Evolutionary conservation across 2,797 vertebrate species (phyloP).

Genomic region (Sebastes jordani): DNA sequence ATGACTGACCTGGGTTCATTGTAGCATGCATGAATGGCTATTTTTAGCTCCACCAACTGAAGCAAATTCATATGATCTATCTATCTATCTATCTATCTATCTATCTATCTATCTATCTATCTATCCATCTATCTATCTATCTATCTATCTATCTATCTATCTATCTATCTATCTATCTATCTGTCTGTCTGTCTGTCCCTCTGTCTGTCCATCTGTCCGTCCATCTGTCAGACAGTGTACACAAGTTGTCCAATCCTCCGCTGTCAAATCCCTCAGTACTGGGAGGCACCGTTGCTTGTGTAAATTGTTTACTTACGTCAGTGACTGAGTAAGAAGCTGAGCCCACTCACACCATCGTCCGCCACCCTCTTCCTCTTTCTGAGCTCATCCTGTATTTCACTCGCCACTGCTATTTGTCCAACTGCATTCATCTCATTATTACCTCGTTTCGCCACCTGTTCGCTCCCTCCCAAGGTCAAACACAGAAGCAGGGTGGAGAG

Average conservation of each 20-base stretch:
- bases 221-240: conserved; percentile 23
- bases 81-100: background rate
- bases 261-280: conserved; percentile 58
- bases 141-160: background rate
- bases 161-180: no score
- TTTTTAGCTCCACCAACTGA: conserved; percentile 49
- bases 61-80: conserved; percentile 10
- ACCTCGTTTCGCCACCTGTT: conserved; percentile 12
- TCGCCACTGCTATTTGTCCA: conserved; percentile 22
- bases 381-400: conserved; percentile 24
- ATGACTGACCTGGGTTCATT: conserved; percentile 54
- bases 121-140: background rate
- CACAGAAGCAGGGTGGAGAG: background rate
- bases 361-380: conserved; percentile 35
- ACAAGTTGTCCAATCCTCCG: conserved; percentile 42
- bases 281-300: conserved; percentile 56
- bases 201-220: background rate
- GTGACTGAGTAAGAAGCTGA: conserved; percentile 66
- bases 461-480: background rate
- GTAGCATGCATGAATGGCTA: conserved; percentile 35
- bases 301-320: conserved; percentile 71
- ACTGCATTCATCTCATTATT: conserved; percentile 6
- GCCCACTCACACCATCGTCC: conserved; percentile 61
- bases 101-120: background rate
- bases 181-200: background rate